Percentiles rank a stretch among this genome's conserved stretches.
Conservation (phyloP, 2,113 vertebrate genomes). For the Sigmodon hispidus region DNA sequence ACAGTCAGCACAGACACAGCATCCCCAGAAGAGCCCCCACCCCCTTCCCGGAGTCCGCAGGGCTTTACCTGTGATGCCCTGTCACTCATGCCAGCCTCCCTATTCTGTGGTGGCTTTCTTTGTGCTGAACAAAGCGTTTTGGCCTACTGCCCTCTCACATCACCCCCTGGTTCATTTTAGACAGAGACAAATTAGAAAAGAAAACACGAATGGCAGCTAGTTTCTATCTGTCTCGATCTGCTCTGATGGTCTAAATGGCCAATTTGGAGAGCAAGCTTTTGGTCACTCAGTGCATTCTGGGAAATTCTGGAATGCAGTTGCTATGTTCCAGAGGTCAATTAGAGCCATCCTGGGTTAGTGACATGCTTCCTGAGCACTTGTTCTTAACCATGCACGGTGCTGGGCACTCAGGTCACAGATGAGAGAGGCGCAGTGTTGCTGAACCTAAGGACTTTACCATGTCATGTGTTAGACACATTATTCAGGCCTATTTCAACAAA, state of each 20-base stretch:
- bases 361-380: not conserved
- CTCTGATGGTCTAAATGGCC: not conserved
- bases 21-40: not conserved
- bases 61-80: not conserved
- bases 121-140: not conserved
- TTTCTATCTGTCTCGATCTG: not conserved
- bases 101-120: not conserved
- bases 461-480: not conserved
- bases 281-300: not conserved
- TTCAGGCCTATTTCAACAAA: not conserved
- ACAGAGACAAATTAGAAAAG: not conserved
- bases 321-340: not conserved
- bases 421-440: not conserved
- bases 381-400: not conserved
- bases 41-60: rapidly evolving
- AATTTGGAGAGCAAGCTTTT: not conserved
- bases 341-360: not conserved
- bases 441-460: not conserved
- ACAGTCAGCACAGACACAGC: not conserved
- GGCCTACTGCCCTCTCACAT: not conserved
- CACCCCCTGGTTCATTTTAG: not conserved
- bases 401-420: not conserved
- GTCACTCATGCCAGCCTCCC: not conserved
- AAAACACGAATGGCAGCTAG: not conserved
- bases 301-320: not conserved